These are phyloP conservation scores for Anoncus sp. DNA, from an alignment of 2,888 invertebrate species.

Conservation along the genomic window DNA sequence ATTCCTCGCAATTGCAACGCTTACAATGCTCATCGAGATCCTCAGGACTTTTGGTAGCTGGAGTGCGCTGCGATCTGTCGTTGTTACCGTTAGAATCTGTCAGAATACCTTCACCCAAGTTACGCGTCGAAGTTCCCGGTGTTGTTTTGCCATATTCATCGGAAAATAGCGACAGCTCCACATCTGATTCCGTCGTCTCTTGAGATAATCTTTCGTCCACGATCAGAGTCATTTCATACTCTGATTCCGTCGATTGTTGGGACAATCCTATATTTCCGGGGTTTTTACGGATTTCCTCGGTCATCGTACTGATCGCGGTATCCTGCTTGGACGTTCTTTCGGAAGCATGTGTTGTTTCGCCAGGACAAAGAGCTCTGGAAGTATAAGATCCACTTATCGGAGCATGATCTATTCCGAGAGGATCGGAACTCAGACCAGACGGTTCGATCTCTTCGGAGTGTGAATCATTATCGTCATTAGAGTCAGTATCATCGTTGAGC, in stretches of 20 bases:
- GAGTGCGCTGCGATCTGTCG: neutral
- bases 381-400: neutral
- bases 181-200: slow-evolving; percentile 22
- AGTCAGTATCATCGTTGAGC: neutral
- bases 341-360: neutral
- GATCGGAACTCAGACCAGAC: neutral
- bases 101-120: neutral
- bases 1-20: neutral
- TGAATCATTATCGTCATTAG: neutral
- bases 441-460: neutral
- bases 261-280: neutral
- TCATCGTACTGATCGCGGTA: neutral
- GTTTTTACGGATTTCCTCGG: neutral
- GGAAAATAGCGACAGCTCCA: slow-evolving; percentile 16
- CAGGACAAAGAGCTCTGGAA: neutral
- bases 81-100: neutral
- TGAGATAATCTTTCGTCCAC: slow-evolving; percentile 7
- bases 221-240: slow-evolving; percentile 4
- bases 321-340: neutral
- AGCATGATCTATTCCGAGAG: slow-evolving; percentile 16
- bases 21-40: slow-evolving; percentile 27
- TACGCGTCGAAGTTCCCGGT: neutral
- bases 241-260: neutral
- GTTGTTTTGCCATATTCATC: slow-evolving; percentile 18
- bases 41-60: neutral